Conservation (phyloP, 2,797 vertebrate genomes). For the Microchirus variegatus region DNA sequence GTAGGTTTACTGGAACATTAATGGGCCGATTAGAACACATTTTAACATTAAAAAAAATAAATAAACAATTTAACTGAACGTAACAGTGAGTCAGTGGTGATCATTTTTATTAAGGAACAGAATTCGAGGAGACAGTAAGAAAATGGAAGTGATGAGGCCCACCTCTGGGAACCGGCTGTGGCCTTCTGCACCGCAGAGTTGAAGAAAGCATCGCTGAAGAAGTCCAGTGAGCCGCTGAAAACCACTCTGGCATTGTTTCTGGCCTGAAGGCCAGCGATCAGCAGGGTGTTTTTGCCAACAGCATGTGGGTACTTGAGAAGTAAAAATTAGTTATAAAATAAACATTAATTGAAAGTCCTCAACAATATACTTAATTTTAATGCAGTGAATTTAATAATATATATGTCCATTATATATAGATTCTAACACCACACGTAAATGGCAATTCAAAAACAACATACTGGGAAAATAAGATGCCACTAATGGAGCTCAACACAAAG, state of each 20-base stretch:
- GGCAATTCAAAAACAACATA: neutral
- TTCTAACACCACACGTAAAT: neutral
- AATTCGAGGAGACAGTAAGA: neutral
- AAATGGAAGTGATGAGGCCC: neutral
- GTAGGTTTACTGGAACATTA: no score
- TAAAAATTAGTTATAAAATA: neutral
- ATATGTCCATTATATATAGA: no score
- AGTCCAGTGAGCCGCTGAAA: conserved; percentile 95
- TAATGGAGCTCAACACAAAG: neutral
- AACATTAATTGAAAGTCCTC: neutral
- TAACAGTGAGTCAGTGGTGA: no score
- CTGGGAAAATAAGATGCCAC: neutral
- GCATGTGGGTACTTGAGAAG: conserved; percentile 92
- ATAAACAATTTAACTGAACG: no score
- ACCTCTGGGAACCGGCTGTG: conserved; percentile 88
- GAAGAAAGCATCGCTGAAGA: conserved; percentile 97
- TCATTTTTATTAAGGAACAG: no score
- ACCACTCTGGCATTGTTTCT: conserved; percentile 96
- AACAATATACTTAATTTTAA: neutral
- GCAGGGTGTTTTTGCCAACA: conserved; percentile 96
- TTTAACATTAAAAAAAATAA: no score
- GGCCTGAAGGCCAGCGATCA: conserved; percentile 95
- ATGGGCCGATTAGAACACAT: no score
- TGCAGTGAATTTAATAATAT: neutral
- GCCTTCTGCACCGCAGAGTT: conserved; percentile 95